phyloP scores from a whole-genome alignment of 2,888 invertebrate species.

The Priapulus caudatus region DNA sequence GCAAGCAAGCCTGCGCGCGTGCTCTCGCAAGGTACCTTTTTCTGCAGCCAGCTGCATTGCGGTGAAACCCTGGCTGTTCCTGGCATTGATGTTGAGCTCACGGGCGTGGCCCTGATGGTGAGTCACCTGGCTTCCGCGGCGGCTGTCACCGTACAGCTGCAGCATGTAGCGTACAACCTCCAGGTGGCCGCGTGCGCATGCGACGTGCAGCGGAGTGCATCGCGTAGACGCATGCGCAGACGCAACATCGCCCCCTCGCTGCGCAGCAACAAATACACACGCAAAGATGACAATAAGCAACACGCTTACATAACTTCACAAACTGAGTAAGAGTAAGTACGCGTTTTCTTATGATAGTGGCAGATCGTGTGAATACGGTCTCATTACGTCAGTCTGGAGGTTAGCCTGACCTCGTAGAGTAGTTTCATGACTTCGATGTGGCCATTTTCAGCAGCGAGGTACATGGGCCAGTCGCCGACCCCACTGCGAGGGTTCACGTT shows the following conservation, averaged over 20 bases:
- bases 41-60: constrained; percentile 33
- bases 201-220: constrained; percentile 29
- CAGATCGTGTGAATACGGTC: no score
- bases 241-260: constrained; percentile 30
- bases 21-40: constrained; percentile 28
- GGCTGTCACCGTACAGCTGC: constrained; percentile 18
- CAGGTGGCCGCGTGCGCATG: constrained; percentile 26
- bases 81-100: constrained; percentile 25
- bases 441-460: constrained; percentile 32
- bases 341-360: no score
- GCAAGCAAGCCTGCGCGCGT: no score
- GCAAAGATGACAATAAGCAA: no score
- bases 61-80: constrained; percentile 28
- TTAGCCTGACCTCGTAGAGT: constrained; percentile 31
- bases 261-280: constrained; percentile 8
- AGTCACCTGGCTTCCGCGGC: constrained; percentile 2
- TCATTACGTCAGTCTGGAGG: no score
- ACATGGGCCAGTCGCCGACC: constrained; percentile 31
- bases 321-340: no score
- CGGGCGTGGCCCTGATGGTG: not conserved
- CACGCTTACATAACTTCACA: no score
- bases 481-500: constrained; percentile 31
- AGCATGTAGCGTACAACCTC: constrained; percentile 27
- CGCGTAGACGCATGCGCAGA: constrained; percentile 26
- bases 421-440: constrained; percentile 30